phyloP scores from a whole-genome alignment of 2,797 vertebrate genomes.

The Miichthys miiuy region DNA sequence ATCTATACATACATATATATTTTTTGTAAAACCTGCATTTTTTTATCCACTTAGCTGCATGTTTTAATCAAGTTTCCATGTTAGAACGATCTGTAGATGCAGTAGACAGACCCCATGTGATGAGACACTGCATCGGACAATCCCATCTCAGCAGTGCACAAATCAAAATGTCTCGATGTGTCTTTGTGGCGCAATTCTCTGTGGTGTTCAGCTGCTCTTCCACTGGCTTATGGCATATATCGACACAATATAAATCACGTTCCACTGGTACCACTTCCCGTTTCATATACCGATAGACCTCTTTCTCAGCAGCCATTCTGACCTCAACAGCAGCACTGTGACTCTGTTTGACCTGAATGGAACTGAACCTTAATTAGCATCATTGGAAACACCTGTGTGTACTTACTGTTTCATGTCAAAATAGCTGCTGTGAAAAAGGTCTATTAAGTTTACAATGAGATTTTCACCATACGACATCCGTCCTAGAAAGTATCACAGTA shows the following conservation, averaged over 20 bases:
- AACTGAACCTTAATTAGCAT: too few species aligned
- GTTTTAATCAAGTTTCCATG: slow-evolving; percentile 22
- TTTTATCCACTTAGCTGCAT: slow-evolving; percentile 49
- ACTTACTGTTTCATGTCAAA: too few species aligned
- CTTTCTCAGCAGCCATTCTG: too few species aligned
- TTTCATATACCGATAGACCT: neutral
- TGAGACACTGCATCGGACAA: slow-evolving; percentile 25
- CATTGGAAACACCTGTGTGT: too few species aligned
- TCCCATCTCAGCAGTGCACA: neutral
- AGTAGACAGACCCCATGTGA: slow-evolving; percentile 58
- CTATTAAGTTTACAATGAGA: too few species aligned
- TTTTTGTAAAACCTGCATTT: slow-evolving; percentile 15
- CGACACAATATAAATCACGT: neutral
- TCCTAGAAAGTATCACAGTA: too few species aligned
- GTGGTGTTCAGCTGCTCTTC: neutral
- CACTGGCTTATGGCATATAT: neutral
- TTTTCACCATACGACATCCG: too few species aligned
- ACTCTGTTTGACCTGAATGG: too few species aligned
- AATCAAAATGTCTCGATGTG: neutral
- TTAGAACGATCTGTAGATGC: slow-evolving; percentile 27
- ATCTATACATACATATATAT: neutral
- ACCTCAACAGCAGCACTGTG: too few species aligned
- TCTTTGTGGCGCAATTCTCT: too few species aligned
- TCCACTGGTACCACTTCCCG: neutral
- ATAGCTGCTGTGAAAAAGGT: too few species aligned